Conservation (phyloP, 2,113 vertebrate species). For the Malurus alboscapulatus region DNA sequence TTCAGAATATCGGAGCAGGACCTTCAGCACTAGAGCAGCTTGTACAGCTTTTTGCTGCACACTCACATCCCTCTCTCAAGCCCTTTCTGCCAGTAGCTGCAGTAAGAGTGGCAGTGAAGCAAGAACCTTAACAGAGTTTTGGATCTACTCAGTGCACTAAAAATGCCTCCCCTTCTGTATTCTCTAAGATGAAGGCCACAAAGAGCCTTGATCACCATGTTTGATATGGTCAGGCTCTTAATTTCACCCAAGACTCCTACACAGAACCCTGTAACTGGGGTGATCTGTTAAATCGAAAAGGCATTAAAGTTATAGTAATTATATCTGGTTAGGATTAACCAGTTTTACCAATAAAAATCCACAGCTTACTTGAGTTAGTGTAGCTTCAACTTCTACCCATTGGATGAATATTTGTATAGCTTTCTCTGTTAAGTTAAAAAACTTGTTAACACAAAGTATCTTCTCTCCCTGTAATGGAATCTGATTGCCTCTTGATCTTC, state of each 20-base stretch:
- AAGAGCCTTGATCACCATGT: neutral
- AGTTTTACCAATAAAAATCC: neutral
- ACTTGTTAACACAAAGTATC: neutral
- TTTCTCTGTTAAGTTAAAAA: neutral
- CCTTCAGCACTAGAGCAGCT: neutral
- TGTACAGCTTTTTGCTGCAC: neutral
- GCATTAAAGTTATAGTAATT: neutral
- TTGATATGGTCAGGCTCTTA: neutral
- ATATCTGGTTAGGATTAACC: neutral
- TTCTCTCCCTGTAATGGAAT: conserved; percentile 40
- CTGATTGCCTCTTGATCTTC: neutral
- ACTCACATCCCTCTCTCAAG: neutral
- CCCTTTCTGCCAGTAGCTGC: neutral
- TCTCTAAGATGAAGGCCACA: neutral
- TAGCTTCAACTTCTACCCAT: neutral
- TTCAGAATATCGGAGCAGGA: neutral
- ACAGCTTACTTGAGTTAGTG: neutral
- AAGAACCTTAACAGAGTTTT: neutral
- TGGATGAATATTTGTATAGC: neutral
- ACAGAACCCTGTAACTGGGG: neutral
- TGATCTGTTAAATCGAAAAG: neutral
- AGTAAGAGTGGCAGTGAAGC: neutral
- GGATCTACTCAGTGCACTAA: neutral
- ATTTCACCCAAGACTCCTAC: neutral
- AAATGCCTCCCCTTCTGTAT: neutral